Evolutionary conservation across 2,797 vertebrate species (phyloP).

Genomic region (Mycteria americana): DNA sequence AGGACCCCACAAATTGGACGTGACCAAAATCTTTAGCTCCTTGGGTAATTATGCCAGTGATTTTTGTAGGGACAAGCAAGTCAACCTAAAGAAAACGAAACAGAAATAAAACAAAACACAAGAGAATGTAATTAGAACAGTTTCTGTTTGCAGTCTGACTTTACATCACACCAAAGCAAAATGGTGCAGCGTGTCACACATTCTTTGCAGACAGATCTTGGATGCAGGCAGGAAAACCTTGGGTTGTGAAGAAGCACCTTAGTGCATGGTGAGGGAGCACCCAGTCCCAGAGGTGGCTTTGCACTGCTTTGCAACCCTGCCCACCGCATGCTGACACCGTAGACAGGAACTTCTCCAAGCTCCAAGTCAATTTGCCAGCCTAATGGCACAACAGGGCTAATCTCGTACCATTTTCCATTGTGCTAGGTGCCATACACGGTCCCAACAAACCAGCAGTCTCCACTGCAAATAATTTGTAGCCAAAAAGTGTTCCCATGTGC

Average conservation of each 20-base stretch:
- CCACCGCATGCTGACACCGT: not conserved
- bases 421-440: rapidly evolving
- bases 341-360: not conserved
- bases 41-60: constrained; percentile 97
- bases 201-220: not conserved
- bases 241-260: not conserved
- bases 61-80: constrained; percentile 90
- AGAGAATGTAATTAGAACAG: not conserved
- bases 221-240: not conserved
- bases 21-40: constrained; percentile 99
- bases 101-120: not conserved
- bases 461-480: not conserved
- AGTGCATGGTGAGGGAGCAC: not conserved
- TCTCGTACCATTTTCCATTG: not conserved
- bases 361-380: not conserved
- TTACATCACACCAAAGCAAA: not conserved
- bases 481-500: not conserved
- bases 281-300: not conserved
- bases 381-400: not conserved
- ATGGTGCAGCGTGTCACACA: not conserved
- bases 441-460: not conserved
- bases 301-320: not conserved
- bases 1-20: constrained; percentile 96
- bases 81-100: constrained; percentile 81
- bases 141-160: not conserved